Percentiles rank a stretch among this genome's conserved stretches.
Evolutionary conservation across 2,797 vertebrate species (phyloP).

Genomic region (Nannoperca obscura): DNA sequence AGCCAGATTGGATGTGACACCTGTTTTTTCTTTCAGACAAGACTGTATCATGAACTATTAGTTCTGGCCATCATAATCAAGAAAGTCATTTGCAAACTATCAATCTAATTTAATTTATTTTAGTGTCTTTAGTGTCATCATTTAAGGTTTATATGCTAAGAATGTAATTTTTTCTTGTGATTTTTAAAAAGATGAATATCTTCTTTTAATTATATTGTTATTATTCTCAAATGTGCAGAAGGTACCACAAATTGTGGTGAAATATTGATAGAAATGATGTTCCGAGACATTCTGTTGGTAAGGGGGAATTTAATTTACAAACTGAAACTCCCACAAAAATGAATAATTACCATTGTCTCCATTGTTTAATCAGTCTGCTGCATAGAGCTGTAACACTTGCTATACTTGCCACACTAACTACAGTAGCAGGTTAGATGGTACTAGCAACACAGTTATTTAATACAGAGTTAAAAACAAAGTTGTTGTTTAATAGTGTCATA

Average conservation of each 20-base stretch:
- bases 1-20: constrained; percentile 22
- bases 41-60: constrained; percentile 35
- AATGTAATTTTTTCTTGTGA: neutral
- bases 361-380: neutral
- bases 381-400: neutral
- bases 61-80: constrained; percentile 28
- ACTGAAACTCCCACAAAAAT: neutral
- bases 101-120: neutral
- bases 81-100: constrained; percentile 12
- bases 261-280: neutral
- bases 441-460: no score
- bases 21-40: constrained; percentile 10
- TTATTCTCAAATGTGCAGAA: neutral
- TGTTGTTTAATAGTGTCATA: no score
- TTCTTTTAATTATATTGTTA: neutral
- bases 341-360: neutral
- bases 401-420: neutral
- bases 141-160: neutral
- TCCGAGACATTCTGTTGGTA: neutral
- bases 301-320: neutral
- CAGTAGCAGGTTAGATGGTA: neutral
- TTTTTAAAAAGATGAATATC: neutral
- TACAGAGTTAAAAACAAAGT: neutral
- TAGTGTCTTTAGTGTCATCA: neutral
- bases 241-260: neutral